A percentile compares a stretch with the other conserved stretches of the same genome.
phyloP scores from a whole-genome alignment of 92 coral and sea anemone genomes.

The Porites lobata region DNA sequence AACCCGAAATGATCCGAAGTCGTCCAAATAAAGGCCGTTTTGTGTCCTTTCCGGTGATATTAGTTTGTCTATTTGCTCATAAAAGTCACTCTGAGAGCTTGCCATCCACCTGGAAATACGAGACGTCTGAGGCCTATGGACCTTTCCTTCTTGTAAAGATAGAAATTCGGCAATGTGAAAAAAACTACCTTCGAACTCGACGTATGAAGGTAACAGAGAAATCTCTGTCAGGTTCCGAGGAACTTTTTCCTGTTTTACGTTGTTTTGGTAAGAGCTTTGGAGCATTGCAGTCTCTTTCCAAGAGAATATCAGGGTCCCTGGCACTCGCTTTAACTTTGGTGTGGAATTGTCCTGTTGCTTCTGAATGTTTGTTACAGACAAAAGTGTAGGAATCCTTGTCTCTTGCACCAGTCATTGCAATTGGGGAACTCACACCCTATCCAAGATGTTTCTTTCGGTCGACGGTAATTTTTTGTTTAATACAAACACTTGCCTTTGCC shows the following conservation, averaged over 20 bases:
- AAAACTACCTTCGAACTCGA: slow-evolving; percentile 37
- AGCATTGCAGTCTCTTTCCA: neutral
- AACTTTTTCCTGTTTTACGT: neutral
- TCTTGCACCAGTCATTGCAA: slow-evolving; percentile 41
- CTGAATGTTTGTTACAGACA: slow-evolving; percentile 42
- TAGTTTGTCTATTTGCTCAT: slow-evolving; percentile 35
- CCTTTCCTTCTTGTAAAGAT: slow-evolving; percentile 46
- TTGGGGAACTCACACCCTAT: slow-evolving; percentile 57
- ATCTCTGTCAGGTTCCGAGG: slow-evolving; percentile 1
- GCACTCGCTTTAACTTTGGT: slow-evolving; percentile 6
- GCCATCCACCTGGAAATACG: slow-evolving; percentile 54
- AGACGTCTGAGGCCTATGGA: slow-evolving; percentile 39
- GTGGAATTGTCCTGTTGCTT: slow-evolving; percentile 8
- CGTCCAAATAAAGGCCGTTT: slow-evolving; percentile 28
- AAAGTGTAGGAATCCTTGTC: slow-evolving; percentile 21
- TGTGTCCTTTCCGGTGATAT: neutral
- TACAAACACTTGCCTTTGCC: slow-evolving; percentile 32
- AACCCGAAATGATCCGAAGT: slow-evolving; percentile 46
- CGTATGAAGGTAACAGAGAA: slow-evolving; percentile 30
- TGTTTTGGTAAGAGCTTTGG: slow-evolving; percentile 14
- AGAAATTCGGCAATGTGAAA: slow-evolving; percentile 44
- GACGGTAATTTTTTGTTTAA: slow-evolving; percentile 1
- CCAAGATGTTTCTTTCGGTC: slow-evolving; percentile 59
- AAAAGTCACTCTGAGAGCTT: slow-evolving; percentile 37
- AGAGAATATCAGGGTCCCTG: slow-evolving; percentile 4